Percentiles rank a stretch among this genome's conserved stretches.
Conservation (phyloP, 2,113 vertebrate genomes). For the Oceanites oceanicus region DNA sequence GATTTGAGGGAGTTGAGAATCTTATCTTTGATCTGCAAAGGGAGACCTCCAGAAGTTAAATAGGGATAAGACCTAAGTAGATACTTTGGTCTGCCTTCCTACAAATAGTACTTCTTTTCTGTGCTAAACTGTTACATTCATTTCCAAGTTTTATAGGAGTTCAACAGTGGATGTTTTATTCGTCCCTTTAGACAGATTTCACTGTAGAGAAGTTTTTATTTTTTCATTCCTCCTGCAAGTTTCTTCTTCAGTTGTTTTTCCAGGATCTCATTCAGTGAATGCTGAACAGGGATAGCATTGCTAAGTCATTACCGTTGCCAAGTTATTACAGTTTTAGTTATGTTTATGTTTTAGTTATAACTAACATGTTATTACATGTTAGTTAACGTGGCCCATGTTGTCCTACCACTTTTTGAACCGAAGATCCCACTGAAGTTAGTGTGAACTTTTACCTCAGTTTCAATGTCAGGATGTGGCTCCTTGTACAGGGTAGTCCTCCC, state of each 20-base stretch:
- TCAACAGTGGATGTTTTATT: not conserved
- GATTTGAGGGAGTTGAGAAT: not conserved
- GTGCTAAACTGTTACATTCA: not conserved
- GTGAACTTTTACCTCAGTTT: conserved; percentile 58
- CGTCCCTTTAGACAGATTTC: not conserved
- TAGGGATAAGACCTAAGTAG: not conserved
- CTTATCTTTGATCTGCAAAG: not conserved
- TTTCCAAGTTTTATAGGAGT: not conserved
- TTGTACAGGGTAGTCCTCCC: conserved; percentile 56
- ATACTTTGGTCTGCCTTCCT: not conserved
- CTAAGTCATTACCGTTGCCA: not conserved
- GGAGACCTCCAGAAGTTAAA: not conserved
- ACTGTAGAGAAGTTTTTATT: not conserved
- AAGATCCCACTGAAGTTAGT: conserved; percentile 14
- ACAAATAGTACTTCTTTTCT: not conserved
- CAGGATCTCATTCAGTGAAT: not conserved
- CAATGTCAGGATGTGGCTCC: conserved; percentile 63
- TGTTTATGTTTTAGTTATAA: no score
- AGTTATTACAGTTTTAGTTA: not conserved
- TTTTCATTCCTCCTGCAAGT: not conserved
- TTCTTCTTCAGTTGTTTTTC: not conserved
- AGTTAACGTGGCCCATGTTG: not conserved
- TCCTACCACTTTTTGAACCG: not conserved
- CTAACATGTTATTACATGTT: no score
- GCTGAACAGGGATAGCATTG: not conserved